These are phyloP conservation scores for Ailuropoda melanoleuca DNA, from an alignment of 2,113 vertebrate species.

Conservation along the genomic window DNA sequence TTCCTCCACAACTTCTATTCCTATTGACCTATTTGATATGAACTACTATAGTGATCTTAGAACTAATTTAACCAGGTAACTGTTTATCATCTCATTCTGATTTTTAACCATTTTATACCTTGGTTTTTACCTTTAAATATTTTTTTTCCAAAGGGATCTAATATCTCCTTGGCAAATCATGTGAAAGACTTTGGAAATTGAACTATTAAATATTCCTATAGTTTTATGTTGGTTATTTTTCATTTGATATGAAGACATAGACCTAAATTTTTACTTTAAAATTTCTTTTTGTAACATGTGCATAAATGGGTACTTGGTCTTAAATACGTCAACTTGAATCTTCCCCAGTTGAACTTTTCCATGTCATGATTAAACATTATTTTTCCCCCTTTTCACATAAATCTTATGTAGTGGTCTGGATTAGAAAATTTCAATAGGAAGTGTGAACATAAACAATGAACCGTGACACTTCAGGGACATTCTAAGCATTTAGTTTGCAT, in stretches of 20 bases:
- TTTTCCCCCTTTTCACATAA: not conserved
- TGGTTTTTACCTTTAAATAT: constrained; percentile 5
- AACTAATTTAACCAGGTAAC: not conserved
- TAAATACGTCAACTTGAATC: constrained; percentile 2
- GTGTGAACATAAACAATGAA: not conserved
- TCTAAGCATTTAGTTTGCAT: not conserved
- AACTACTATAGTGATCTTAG: not conserved
- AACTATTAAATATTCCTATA: not conserved
- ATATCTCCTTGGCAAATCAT: not conserved
- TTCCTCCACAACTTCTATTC: not conserved
- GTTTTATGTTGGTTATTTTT: not conserved
- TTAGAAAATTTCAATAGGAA: not conserved
- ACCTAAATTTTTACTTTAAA: not conserved
- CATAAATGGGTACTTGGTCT: not conserved
- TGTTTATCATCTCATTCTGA: not conserved
- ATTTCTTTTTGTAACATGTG: not conserved
- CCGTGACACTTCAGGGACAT: not conserved
- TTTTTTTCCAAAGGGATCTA: not conserved
- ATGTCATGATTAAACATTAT: not conserved
- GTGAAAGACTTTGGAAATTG: not conserved
- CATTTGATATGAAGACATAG: not conserved
- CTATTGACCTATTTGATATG: not conserved
- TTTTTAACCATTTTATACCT: not conserved
- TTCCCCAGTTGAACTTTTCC: not conserved
- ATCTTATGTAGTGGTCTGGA: not conserved